These are phyloP conservation scores for Alexandromys fortis DNA, from an alignment of 2,113 vertebrate genomes.

Conservation along the genomic window DNA sequence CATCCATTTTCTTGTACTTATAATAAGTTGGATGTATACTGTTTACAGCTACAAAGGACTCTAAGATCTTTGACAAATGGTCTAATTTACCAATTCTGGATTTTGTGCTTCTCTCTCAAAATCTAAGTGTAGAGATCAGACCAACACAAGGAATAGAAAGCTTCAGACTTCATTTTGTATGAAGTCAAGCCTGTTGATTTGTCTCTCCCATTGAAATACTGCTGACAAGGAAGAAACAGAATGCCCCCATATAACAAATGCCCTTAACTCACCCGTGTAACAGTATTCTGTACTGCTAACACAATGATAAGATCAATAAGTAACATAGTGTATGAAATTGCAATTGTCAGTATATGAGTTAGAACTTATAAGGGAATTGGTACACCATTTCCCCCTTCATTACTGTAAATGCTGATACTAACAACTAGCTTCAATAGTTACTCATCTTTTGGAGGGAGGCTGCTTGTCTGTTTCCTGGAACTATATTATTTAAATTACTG, in stretches of 20 bases:
- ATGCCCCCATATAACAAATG: not conserved
- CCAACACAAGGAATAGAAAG: not conserved
- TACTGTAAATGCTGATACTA: not conserved
- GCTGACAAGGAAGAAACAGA: not conserved
- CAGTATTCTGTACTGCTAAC: not conserved
- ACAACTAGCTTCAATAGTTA: not conserved
- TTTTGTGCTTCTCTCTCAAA: not conserved
- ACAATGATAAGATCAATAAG: not conserved
- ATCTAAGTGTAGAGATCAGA: not conserved
- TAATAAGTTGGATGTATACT: not conserved
- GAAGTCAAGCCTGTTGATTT: not conserved
- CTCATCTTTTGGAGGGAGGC: no score
- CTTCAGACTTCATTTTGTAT: not conserved
- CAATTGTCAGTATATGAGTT: not conserved
- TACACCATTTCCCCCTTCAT: not conserved
- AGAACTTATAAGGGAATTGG: not conserved
- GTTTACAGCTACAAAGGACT: not conserved
- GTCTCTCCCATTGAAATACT: not conserved
- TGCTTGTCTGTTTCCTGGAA: no score
- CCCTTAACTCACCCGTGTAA: not conserved
- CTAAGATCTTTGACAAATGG: not conserved
- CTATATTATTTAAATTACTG: no score
- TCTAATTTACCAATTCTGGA: not conserved
- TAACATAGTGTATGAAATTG: not conserved
- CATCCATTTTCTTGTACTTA: not conserved